Evolutionary conservation across 2,113 vertebrate species (phyloP), one percentile per base, ranked within the genome.

Genomic region (Engraulis encrasicolus): DNA sequence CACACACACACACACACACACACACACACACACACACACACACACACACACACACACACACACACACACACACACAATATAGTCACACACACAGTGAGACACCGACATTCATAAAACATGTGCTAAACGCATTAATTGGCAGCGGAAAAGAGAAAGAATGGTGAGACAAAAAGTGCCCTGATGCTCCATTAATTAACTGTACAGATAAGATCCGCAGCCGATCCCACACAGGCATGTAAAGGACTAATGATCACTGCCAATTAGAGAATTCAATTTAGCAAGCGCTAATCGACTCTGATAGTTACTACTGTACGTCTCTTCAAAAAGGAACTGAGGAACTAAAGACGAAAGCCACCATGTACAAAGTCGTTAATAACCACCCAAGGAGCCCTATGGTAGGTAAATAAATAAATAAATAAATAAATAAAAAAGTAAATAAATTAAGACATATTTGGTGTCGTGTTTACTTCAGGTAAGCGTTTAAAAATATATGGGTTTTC

Each of bases 161-260:
- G 78, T 23, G 15, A 50, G 71, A 80, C 78, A 79, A 23, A 83
- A 79, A 79, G 50, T n/a, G n/a, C n/a, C n/a, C 80, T 50, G 34
- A 82, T 82, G 38, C 37, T 50, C 83, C 48, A 81, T 86, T 49
- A 84, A 85, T 86, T 78, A 83, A 80, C 81, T 83, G 20, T 31
- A 37, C 12, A 6, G 80, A 85, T 84, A 81, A 84, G 38, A 81
- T 81, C 54, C 52, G 49, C 36, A 58, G 82, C 31, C 77, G 52
- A 77, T 82, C 79, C 45, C 19, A 5, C 50, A 19, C 84, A 45
- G 81, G 23, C 48, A 52, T 18, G 74, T 23, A 61, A 38, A 78
- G 19, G 61, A 12, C 66, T 84, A 85, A 82, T 77, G 40, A 83
- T 85, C 83, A 78, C n/a, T 6, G n/a, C 40, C 77, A 81, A 87